These are phyloP conservation scores for Athene noctua DNA, from an alignment of 2,113 vertebrate genomes.

Conservation along the genomic window DNA sequence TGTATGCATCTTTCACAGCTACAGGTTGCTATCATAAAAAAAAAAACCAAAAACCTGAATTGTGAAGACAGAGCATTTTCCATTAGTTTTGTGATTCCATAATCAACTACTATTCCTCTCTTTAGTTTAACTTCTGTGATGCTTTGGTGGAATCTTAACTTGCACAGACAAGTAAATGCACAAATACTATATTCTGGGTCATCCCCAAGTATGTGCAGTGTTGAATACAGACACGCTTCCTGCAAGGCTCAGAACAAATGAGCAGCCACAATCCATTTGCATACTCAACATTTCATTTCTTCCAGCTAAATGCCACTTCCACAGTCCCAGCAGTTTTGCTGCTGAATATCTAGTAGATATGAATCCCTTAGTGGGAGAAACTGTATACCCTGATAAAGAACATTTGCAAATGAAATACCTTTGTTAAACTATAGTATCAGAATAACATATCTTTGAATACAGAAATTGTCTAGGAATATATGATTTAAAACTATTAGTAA, in stretches of 20 bases:
- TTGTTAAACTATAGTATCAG: conserved; percentile 7
- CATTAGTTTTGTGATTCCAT: neutral
- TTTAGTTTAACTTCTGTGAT: neutral
- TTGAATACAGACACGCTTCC: neutral
- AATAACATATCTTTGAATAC: neutral
- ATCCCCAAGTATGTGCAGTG: neutral
- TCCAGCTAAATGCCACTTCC: conserved; percentile 34
- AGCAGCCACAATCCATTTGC: neutral
- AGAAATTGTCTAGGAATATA: conserved; percentile 1
- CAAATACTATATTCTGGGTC: neutral
- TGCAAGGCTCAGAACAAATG: conserved; percentile 35
- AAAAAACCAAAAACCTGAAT: neutral
- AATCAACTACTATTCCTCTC: neutral
- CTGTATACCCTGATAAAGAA: conserved; percentile 38
- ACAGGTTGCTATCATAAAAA: neutral
- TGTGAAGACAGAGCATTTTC: neutral
- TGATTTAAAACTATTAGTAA: conserved; percentile 11
- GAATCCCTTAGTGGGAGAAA: conserved; percentile 25
- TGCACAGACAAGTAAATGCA: neutral
- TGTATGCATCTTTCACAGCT: neutral
- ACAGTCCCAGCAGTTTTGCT: conserved; percentile 21
- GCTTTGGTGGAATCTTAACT: neutral
- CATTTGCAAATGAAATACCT: conserved; percentile 40
- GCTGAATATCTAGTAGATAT: neutral
- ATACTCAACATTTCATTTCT: conserved; percentile 31